Conservation (phyloP, 2,888 invertebrate genomes). For the Coelinius sp. region DNA sequence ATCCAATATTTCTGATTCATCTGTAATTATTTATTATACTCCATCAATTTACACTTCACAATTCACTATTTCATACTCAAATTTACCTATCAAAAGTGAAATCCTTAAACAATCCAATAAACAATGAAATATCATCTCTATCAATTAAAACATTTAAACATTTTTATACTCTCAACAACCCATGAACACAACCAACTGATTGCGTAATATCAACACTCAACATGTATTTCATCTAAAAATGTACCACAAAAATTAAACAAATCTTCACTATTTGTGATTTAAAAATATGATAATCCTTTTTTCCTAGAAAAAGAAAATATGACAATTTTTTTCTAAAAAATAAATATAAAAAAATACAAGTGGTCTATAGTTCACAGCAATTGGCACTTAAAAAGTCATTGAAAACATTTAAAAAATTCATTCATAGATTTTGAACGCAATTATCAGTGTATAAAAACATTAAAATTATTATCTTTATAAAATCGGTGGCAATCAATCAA, state of each 20-base stretch:
- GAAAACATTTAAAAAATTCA: background rate
- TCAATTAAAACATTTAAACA: background rate
- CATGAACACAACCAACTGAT: slow-evolving; percentile 6
- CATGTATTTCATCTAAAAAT: background rate
- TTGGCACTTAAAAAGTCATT: slow-evolving; percentile 2
- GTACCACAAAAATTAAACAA: background rate
- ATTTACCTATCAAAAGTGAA: background rate
- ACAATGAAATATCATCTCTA: background rate
- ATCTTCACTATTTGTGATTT: background rate
- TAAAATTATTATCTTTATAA: background rate
- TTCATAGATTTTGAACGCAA: background rate
- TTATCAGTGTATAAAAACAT: slow-evolving; percentile 4
- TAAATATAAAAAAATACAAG: background rate
- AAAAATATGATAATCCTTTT: background rate
- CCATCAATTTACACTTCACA: background rate
- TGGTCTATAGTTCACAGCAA: background rate
- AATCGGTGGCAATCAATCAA: slow-evolving; percentile 12
- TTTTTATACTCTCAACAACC: slow-evolving; percentile 13
- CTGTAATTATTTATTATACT: background rate
- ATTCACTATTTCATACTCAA: background rate
- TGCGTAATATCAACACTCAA: slow-evolving; percentile 11
- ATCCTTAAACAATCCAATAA: background rate
- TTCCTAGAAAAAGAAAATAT: too few relatives aligned
- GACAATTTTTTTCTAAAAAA: background rate
- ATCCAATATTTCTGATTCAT: background rate